Percentiles rank a stretch among this genome's conserved stretches.
Evolutionary conservation across 2,888 invertebrate genomes (phyloP).

Genomic region (Germaria angustata): DNA sequence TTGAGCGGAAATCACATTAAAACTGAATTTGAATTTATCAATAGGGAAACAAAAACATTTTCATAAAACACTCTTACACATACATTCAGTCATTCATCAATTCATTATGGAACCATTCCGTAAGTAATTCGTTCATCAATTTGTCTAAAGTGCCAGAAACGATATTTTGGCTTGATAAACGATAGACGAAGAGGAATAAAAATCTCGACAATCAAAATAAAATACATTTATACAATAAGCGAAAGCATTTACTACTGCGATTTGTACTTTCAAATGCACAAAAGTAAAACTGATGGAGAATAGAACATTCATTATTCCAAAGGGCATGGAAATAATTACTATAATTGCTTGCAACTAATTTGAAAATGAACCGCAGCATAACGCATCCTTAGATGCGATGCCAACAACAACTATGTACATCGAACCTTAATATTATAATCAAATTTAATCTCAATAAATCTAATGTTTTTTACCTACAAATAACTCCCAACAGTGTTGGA

Average conservation of each 20-base stretch:
- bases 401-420: slow-evolving; percentile 16
- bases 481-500: neutral
- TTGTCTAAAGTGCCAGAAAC: slow-evolving; percentile 59
- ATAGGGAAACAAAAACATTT: slow-evolving; percentile 19
- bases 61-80: neutral
- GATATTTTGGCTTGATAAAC: slow-evolving; percentile 54
- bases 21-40: slow-evolving; percentile 65
- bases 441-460: slow-evolving; percentile 63
- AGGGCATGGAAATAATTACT: slow-evolving; percentile 67
- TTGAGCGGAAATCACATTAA: slow-evolving; percentile 64
- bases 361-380: slow-evolving; percentile 65
- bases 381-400: slow-evolving; percentile 46
- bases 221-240: neutral
- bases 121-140: slow-evolving; percentile 52
- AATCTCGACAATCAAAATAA: neutral
- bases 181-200: neutral
- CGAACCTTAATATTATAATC: slow-evolving; percentile 52
- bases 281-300: neutral
- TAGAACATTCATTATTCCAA: slow-evolving; percentile 9
- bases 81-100: neutral
- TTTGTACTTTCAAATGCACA: neutral
- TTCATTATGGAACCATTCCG: neutral
- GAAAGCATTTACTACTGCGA: neutral
- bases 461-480: slow-evolving; percentile 24
- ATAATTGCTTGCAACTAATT: slow-evolving; percentile 71